Conservation (phyloP, 2,888 invertebrate species). For the Pollenia labialis region DNA sequence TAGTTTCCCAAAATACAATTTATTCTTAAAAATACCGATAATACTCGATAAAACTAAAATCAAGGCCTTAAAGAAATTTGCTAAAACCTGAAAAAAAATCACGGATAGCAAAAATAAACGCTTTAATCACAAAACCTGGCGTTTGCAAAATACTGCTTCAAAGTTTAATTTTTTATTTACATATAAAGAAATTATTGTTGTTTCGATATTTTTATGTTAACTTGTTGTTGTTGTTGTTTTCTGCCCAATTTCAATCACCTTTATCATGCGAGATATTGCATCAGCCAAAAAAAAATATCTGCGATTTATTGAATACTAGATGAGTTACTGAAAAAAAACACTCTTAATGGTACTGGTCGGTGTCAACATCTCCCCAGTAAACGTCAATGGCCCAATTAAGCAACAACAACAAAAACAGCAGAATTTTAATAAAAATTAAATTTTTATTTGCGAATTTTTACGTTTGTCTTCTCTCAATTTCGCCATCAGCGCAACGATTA, state of each 20-base stretch:
- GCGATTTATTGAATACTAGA: constrained; percentile 30
- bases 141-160: too few relatives aligned
- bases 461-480: constrained; percentile 11
- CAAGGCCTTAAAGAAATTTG: too few relatives aligned
- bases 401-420: constrained; percentile 30
- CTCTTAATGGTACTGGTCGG: constrained; percentile 52
- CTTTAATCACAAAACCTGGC: too few relatives aligned
- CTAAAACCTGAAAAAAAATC: too few relatives aligned
- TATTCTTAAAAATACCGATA: too few relatives aligned
- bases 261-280: constrained; percentile 51
- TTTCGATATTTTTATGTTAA: not conserved
- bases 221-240: constrained; percentile 16
- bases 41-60: too few relatives aligned
- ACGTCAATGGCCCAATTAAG: constrained; percentile 45
- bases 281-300: constrained; percentile 45
- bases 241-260: constrained; percentile 31
- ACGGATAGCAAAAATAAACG: too few relatives aligned
- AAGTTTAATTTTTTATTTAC: not conserved
- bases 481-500: constrained; percentile 3
- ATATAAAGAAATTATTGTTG: not conserved
- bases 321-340: constrained; percentile 3
- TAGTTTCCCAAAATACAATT: too few relatives aligned
- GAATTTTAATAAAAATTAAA: not conserved
- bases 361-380: constrained; percentile 42
- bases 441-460: constrained; percentile 37